Evolutionary conservation across 1,140 invertebrate species (phyloP).

Genomic region (Parasteatoda tepidariorum): DNA sequence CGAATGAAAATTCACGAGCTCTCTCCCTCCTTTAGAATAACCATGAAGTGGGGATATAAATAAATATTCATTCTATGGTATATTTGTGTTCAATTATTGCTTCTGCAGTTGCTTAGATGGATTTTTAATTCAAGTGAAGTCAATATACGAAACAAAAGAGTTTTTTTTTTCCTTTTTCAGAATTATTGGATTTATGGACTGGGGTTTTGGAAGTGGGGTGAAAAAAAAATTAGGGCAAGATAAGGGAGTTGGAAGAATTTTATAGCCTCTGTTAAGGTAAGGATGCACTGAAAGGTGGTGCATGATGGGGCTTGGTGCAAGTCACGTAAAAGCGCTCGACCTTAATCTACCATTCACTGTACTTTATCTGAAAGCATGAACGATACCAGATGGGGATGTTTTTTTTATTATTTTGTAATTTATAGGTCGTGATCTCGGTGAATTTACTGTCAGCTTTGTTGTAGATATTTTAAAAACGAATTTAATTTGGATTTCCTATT

Average conservation of each 20-base stretch:
- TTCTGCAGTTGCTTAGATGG: background rate
- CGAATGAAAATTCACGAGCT: constrained; percentile 59
- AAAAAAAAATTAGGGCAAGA: background rate
- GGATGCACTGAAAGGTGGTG: constrained; percentile 24
- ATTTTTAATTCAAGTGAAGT: constrained; percentile 55
- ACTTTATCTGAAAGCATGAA: constrained; percentile 45
- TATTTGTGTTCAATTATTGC: constrained; percentile 20
- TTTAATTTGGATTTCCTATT: no score
- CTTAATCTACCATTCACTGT: constrained; percentile 56
- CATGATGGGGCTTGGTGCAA: constrained; percentile 41
- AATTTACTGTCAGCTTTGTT: no score
- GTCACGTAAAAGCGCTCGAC: constrained; percentile 56
- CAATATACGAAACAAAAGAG: constrained; percentile 22
- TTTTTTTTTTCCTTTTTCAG: no score
- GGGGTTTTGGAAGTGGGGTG: constrained; percentile 3
- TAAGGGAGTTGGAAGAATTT: background rate
- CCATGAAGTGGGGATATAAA: background rate
- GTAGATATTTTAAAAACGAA: no score
- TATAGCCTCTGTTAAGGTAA: constrained; percentile 45
- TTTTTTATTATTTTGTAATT: background rate
- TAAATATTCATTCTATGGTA: background rate
- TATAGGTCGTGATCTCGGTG: no score
- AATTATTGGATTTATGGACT: background rate
- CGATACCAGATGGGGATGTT: constrained; percentile 4
- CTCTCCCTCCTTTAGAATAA: background rate